A percentile compares a stretch with the other conserved stretches of the same genome.
phyloP scores from a whole-genome alignment of 2,113 vertebrate species.

The Phainopepla nitens region DNA sequence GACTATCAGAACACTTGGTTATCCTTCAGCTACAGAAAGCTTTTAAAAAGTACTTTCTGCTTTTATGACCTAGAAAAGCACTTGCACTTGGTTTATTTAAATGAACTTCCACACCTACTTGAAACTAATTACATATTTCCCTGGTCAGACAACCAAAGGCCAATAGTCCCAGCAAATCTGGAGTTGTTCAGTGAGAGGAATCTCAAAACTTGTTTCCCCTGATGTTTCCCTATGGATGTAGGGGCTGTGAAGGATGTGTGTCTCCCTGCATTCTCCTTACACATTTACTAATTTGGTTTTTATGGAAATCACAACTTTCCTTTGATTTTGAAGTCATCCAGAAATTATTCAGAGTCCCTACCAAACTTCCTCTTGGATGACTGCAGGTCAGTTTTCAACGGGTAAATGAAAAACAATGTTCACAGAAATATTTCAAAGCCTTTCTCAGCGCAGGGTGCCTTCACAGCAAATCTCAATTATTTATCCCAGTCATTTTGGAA shows the following conservation, averaged over 20 bases:
- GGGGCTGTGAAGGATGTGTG: background rate
- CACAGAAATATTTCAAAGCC: background rate
- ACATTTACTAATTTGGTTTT: background rate
- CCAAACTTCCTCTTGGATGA: background rate
- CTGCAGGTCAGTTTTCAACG: background rate
- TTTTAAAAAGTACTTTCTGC: background rate
- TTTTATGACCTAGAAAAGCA: background rate
- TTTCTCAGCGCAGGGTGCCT: background rate
- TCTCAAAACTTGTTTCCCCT: background rate
- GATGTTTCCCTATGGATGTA: background rate
- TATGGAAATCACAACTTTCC: background rate
- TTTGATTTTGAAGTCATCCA: background rate
- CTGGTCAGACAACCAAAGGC: background rate
- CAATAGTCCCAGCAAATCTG: background rate
- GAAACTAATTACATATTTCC: background rate
- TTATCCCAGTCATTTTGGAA: background rate
- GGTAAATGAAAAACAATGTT: background rate
- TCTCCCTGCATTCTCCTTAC: background rate
- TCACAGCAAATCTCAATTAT: background rate
- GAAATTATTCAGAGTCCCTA: background rate
- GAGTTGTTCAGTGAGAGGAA: background rate
- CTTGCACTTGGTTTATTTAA: background rate
- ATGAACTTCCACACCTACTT: background rate
- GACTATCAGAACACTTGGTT: background rate
- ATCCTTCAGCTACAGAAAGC: background rate